Evolutionary conservation across 2,888 invertebrate species (phyloP), one percentile per base, ranked within the genome.

Genomic region (Escarpia spicata): DNA sequence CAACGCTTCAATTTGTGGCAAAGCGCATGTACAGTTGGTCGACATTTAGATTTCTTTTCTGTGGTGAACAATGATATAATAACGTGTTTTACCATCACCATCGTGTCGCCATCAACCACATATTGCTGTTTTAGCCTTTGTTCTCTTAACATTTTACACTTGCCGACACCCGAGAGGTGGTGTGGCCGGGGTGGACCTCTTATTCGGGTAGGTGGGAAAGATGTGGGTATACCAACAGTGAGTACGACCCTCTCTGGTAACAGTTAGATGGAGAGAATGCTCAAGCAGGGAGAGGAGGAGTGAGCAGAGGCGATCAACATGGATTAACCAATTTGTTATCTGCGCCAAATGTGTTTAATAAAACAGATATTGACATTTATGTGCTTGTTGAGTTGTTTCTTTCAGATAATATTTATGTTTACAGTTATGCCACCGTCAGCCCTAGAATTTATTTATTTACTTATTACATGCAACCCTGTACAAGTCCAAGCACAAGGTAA

Each of bases 281-380:
- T 75, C 75, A 75, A 75, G 15, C 52, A 52, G 52, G 75, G 75
- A 75, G 75, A 75, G 75, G 60, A 60, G 19, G 19, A 75, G 75
- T 15, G 75, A 75, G 75, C 75, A 75, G n/a, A 52, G 52, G 52
- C 52, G 52, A 75, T 75, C 19, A 75, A 75, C 75, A 75, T 75
- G 26, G 75, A 75, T 75, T 75, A 75, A 75, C 75, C 75, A 75
- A 75, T 75, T 75, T 75, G 75, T 75, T 75, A 75, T 75, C 75
- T 75, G 75, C 26, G 75, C 75, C 75, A 75, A 75, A 75, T 75
- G 75, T 75, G 75, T 75, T 75, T 26, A 75, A 75, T 75, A 75
- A 75, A 75, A 75, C 75, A 75, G 75, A 75, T 75, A 75, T 75
- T 26, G 6, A 75, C 75, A 75, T 75, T 75, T 75, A 26, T 26